Percentiles rank a stretch among this genome's conserved stretches.
Conservation (phyloP, 1,140 invertebrate species). For the Brachionus rubens region DNA sequence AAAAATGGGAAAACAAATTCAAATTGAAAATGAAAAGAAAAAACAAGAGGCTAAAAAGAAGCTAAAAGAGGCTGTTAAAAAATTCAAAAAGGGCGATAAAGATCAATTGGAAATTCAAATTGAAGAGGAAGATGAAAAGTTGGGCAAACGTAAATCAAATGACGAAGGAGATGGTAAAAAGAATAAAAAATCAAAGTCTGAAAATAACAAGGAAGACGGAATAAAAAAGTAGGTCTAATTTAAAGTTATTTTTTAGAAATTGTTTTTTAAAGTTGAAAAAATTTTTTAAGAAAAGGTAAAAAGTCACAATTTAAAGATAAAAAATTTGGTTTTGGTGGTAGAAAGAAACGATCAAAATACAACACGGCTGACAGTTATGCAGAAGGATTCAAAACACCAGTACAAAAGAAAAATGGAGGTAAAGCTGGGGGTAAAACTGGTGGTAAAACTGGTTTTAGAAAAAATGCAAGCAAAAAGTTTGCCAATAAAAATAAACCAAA, state of each 20-base stretch:
- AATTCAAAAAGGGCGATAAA: constrained; percentile 45
- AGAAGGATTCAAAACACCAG: constrained; percentile 47
- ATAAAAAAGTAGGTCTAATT: background rate
- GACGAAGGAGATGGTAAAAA: constrained; percentile 10
- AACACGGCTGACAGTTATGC: constrained; percentile 75
- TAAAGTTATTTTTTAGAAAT: background rate
- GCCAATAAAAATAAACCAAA: constrained; percentile 42
- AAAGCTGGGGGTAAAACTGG: background rate
- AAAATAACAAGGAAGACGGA: constrained; percentile 11
- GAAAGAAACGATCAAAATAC: constrained; percentile 81
- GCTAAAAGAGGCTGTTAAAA: constrained; percentile 33
- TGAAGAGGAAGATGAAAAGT: constrained; percentile 47
- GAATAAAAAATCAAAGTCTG: background rate
- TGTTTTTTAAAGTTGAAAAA: background rate
- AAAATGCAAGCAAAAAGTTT: constrained; percentile 36
- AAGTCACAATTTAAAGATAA: constrained; percentile 65
- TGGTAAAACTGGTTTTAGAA: constrained; percentile 25
- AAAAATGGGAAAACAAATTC: constrained; percentile 43
- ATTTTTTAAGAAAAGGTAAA: constrained; percentile 46
- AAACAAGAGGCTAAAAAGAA: constrained; percentile 31
- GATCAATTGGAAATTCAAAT: constrained; percentile 48
- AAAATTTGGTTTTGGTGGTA: constrained; percentile 91
- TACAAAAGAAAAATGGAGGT: constrained; percentile 24
- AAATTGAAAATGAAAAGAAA: constrained; percentile 24
- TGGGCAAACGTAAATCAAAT: constrained; percentile 35